Percentiles rank a stretch among this genome's conserved stretches.
Conservation (phyloP, 2,113 vertebrate genomes). For the Gymnorhina tibicen region DNA sequence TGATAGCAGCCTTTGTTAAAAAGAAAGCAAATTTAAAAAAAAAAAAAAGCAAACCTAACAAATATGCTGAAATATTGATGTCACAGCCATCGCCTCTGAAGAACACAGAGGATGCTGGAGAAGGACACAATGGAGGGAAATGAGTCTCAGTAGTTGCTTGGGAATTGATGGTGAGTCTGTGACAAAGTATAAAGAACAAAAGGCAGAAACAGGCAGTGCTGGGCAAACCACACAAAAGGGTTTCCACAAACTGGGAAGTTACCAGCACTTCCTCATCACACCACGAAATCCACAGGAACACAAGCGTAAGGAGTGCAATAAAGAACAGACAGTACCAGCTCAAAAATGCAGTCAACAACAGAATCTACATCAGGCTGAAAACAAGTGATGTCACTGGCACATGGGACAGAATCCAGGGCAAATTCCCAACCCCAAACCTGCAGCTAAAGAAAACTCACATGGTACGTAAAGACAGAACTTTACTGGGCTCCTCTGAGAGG, state of each 20-base stretch:
- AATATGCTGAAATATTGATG: background rate
- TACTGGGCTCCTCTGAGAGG: too few relatives aligned
- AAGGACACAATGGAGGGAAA: background rate
- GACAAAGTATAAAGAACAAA: background rate
- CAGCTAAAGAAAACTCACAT: background rate
- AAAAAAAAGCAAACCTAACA: background rate
- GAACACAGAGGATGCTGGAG: background rate
- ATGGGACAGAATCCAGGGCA: background rate
- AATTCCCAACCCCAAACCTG: background rate
- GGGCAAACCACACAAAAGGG: background rate
- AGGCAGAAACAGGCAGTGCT: background rate
- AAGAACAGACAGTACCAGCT: background rate
- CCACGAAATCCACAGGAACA: background rate
- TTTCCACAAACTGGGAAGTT: background rate
- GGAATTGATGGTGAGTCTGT: background rate
- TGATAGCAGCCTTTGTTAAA: background rate
- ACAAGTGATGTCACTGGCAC: background rate
- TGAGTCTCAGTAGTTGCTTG: fast-evolving
- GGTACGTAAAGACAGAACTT: fast-evolving
- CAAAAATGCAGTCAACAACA: background rate
- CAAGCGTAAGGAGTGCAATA: background rate
- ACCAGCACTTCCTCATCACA: background rate
- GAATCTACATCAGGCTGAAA: background rate
- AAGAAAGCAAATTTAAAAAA: background rate
- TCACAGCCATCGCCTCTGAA: background rate